These are phyloP conservation scores for Champsocephalus esox DNA, from an alignment of 2,797 vertebrate genomes.

Conservation along the genomic window DNA sequence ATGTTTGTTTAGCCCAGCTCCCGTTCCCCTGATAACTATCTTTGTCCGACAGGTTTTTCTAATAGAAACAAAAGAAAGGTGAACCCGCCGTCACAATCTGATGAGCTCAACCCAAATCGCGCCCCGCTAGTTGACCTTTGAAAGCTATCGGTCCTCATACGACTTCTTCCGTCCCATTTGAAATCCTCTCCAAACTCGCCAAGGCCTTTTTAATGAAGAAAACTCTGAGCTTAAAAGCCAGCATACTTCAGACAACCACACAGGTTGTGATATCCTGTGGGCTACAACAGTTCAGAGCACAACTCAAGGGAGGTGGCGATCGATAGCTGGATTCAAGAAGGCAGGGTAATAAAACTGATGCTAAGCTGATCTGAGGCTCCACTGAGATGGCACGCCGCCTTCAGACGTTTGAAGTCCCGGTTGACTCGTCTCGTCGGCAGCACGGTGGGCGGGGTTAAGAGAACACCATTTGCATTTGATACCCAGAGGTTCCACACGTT, in stretches of 20 bases:
- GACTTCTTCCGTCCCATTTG: background rate
- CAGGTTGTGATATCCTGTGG: constrained; percentile 12
- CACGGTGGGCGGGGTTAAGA: constrained; percentile 18
- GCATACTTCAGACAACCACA: constrained; percentile 5
- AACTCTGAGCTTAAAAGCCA: constrained; percentile 12
- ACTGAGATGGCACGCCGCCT: constrained; percentile 15
- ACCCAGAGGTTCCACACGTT: constrained; percentile 9
- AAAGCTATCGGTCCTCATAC: background rate
- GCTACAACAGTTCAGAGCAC: constrained; percentile 43
- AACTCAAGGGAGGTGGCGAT: constrained; percentile 38
- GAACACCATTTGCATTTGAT: background rate
- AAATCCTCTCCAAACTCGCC: background rate
- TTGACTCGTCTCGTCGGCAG: constrained; percentile 47
- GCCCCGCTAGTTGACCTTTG: background rate
- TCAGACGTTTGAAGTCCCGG: constrained; percentile 35
- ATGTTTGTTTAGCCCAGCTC: no score
- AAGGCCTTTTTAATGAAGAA: background rate
- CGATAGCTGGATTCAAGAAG: constrained; percentile 52
- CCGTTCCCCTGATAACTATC: background rate
- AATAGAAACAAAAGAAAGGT: background rate
- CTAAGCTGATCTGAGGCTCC: constrained; percentile 47
- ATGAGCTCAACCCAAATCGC: background rate
- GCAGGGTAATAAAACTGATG: constrained; percentile 41
- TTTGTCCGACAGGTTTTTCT: background rate
- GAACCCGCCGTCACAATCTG: background rate